A percentile compares a stretch with the other conserved stretches of the same genome.
phyloP scores from a whole-genome alignment of 2,888 invertebrate species.

The Drosophila nr. medialis region DNA sequence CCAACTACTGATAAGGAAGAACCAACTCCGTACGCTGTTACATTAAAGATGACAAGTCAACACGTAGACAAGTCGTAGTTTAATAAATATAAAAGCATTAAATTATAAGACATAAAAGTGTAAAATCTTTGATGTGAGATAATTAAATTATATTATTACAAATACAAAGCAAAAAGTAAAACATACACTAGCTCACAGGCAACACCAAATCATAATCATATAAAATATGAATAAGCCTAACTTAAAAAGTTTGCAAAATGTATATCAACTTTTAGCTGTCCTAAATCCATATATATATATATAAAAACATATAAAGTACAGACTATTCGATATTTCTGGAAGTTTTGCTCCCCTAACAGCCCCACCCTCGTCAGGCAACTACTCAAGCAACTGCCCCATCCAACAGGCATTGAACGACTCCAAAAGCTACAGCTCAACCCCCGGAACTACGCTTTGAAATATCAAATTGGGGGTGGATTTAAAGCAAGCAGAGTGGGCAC shows the following conservation, averaged over 20 bases:
- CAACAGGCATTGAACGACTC: not conserved
- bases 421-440: constrained; percentile 34
- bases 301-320: not conserved
- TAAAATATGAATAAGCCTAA: not conserved
- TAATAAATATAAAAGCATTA: too few species aligned
- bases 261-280: not conserved
- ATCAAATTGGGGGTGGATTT: constrained; percentile 62
- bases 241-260: not conserved
- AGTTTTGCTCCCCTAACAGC: not conserved
- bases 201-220: not conserved
- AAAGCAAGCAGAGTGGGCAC: constrained; percentile 30
- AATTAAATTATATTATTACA: not conserved
- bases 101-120: not conserved
- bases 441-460: constrained; percentile 20
- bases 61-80: not conserved
- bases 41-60: not conserved
- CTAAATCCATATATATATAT: not conserved
- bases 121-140: not conserved
- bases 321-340: constrained; percentile 24
- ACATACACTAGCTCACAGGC: not conserved
- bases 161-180: not conserved
- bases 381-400: constrained; percentile 49
- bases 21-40: not conserved
- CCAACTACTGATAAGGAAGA: not conserved
- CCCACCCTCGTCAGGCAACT: constrained; percentile 28